Conservation (phyloP, 2,888 invertebrate genomes). For the Idaea aversata region DNA sequence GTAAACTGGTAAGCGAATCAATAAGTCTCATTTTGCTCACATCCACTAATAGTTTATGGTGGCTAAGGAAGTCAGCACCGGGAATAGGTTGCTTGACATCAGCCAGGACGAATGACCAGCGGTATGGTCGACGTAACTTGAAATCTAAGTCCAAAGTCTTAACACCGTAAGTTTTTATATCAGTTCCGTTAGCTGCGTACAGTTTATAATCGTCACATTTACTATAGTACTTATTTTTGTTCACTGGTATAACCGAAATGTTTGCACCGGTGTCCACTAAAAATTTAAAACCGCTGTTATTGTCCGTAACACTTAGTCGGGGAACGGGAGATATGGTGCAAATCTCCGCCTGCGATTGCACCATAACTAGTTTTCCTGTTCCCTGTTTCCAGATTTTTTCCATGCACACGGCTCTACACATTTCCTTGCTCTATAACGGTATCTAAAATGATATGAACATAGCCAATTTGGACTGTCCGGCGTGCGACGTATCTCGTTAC, state of each 20-base stretch:
- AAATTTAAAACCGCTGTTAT: no score
- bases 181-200: conserved; percentile 7
- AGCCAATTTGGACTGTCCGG: conserved; percentile 7
- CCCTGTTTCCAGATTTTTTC: conserved; percentile 10
- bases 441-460: conserved; percentile 15
- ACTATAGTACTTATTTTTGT: neutral
- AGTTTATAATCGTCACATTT: neutral
- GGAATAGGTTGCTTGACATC: conserved; percentile 4
- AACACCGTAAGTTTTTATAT: conserved; percentile 5
- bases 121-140: neutral
- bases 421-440: conserved; percentile 8
- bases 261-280: no score
- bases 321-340: neutral
- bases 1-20: no score
- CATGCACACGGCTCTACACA: conserved; percentile 15
- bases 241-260: conserved; percentile 9
- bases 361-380: conserved; percentile 18
- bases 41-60: no score
- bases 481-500: neutral
- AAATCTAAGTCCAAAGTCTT: conserved; percentile 1
- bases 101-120: conserved; percentile 1
- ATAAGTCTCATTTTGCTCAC: no score
- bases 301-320: conserved; percentile 17
- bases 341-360: no score
- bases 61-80: no score